A percentile compares a stretch with the other conserved stretches of the same genome.
phyloP scores from a whole-genome alignment of 2,797 vertebrate genomes.

The Centropyge bicolor region DNA sequence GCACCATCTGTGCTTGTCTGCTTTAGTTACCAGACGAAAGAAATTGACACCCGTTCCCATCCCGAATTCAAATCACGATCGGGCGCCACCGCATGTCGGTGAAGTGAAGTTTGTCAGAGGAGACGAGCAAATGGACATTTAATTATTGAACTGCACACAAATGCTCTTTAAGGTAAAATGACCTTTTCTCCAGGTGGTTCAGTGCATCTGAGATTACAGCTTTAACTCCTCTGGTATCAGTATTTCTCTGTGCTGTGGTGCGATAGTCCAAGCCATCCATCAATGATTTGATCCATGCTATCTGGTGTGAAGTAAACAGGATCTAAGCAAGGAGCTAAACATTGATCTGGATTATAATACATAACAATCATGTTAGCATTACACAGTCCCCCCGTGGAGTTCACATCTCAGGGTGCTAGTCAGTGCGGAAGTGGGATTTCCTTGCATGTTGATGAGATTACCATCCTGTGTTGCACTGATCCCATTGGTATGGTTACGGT shows the following conservation, averaged over 20 bases:
- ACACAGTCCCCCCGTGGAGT: slow-evolving; percentile 10
- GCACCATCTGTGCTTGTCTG: slow-evolving; percentile 68
- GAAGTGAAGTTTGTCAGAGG: neutral
- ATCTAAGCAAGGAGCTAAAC: neutral
- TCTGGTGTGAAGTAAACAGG: slow-evolving; percentile 1
- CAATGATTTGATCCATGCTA: slow-evolving; percentile 9
- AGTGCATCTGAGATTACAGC: neutral
- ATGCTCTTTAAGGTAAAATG: slow-evolving; percentile 6
- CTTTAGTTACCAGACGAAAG: slow-evolving; percentile 53
- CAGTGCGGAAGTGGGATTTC: slow-evolving; percentile 56
- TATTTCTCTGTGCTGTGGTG: neutral
- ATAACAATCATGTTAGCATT: slow-evolving; percentile 42
- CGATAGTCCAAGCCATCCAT: neutral
- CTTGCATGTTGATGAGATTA: slow-evolving; percentile 60
- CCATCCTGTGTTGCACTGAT: slow-evolving; percentile 28
- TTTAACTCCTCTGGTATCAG: neutral
- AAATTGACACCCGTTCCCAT: slow-evolving; percentile 35
- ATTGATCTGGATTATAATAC: slow-evolving; percentile 33
- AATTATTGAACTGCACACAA: neutral
- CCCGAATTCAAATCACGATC: slow-evolving; percentile 22
- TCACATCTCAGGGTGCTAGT: slow-evolving; percentile 21
- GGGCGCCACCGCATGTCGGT: neutral
- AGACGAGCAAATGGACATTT: slow-evolving; percentile 3
- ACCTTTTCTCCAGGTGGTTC: neutral
- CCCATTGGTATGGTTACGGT: slow-evolving; percentile 32